Evolutionary conservation across 2,113 vertebrate species (phyloP), one percentile per base, ranked within the genome.

Genomic region (Myotis davidii): DNA sequence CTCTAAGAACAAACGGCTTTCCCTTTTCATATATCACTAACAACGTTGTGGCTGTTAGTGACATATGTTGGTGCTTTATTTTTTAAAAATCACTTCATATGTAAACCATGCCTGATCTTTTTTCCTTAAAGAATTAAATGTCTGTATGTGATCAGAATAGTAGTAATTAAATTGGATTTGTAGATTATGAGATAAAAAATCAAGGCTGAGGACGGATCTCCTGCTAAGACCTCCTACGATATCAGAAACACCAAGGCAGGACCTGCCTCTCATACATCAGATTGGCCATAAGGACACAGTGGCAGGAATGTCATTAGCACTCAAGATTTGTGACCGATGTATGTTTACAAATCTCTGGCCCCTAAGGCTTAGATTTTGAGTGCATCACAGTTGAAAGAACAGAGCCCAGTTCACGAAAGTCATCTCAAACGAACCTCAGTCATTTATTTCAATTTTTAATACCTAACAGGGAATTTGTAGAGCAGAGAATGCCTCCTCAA

Each of bases 361-460:
- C n/a, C 45, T 6, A 4, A 3, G 1, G 6, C 67, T 16, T 37
- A 92, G 88, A 65, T 72, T 74, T 61, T 48, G 67, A 88, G 32
- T 39, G 45, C 13, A 39, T 48, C 39, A 82, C 0, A 61, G 17
- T 67, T 52, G 23, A 42, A 82, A 74, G 54, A 79, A 61, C 5
- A 92, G 61, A 83, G 37, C 39, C n/a, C 7, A 64, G 27, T 5
- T 76, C 11, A 81, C 9, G n/a, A 86, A 76, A 72, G n/a, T 64
- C n/a, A 72, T 42, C 78, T 50, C 32, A 37, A 52, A 52, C 37
- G 64, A 87, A 82, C 2, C 27, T 78, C 29, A 61, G 39, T 54
- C 6, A 29, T 64, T 82, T 77, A 42, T 90, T 96, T 94, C 8
- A 23, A 48, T 82, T 52, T 86, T 87, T 85, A 85, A 91, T 16